These are phyloP conservation scores for Troilus luridus DNA, from an alignment of 2,888 invertebrate species.

Conservation along the genomic window DNA sequence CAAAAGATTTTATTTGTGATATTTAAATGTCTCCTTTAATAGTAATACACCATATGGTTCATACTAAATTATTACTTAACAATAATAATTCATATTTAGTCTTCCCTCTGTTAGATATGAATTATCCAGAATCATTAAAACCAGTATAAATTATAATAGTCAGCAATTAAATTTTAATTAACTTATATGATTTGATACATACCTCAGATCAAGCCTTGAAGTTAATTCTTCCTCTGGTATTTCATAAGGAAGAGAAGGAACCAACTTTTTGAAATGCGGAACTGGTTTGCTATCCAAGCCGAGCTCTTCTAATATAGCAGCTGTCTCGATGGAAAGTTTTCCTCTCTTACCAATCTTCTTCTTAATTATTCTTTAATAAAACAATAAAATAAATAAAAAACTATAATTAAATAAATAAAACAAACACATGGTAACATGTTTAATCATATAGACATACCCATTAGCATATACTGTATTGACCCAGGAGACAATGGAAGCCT, in stretches of 20 bases:
- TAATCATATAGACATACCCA: slow-evolving; percentile 69
- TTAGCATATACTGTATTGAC: slow-evolving; percentile 75
- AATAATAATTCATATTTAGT: too few species aligned
- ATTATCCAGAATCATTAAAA: too few species aligned
- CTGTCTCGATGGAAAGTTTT: slow-evolving; percentile 83
- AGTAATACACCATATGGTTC: too few species aligned
- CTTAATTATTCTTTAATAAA: slow-evolving; percentile 72
- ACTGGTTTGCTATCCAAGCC: slow-evolving; percentile 83
- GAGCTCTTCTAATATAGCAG: slow-evolving; percentile 85
- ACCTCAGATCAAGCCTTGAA: slow-evolving; percentile 68
- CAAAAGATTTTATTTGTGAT: too few species aligned
- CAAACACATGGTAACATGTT: neutral
- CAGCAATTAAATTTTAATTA: neutral
- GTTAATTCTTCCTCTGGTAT: slow-evolving; percentile 68
- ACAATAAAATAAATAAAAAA: neutral
- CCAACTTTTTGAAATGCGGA: slow-evolving; percentile 72
- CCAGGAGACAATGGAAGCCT: slow-evolving; percentile 81
- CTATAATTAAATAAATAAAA: neutral
- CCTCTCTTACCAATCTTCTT: slow-evolving; percentile 82
- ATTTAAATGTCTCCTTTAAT: too few species aligned
- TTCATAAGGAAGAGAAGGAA: slow-evolving; percentile 67
- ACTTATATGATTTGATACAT: slow-evolving; percentile 58
- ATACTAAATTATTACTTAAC: too few species aligned
- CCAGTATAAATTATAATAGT: too few species aligned
- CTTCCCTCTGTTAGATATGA: too few species aligned